Base-by-base conservation (phyloP, 1,140 invertebrate species). In the Cataglyphis hispanica region DNA sequence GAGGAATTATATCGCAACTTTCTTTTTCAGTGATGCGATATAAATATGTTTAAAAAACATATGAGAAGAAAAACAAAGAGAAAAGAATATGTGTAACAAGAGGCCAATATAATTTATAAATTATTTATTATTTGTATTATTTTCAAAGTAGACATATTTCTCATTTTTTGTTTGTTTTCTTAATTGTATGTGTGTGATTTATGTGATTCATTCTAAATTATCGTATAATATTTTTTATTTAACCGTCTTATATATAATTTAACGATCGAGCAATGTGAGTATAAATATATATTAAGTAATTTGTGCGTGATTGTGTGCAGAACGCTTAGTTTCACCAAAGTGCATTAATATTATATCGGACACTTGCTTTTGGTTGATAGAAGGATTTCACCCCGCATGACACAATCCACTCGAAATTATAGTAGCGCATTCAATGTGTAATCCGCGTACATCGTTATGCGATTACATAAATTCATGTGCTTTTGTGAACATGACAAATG, bases 401-500 rank as follows among this genome's bases (percentile, higher is more conserved):
- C 43, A 60, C 78, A 74, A 83, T 83, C 67, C 53, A 83, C 78
- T 83, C 53, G 67, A 74, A 83, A 83, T 83, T 83, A 83, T 74
- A 58, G 53, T 31, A 67, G 37, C 67, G 67, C 40, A 60, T 83
- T 83, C n/a, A 83, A 74, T 69, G 67, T 60, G 78, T 83, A 83
- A 83, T 72, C 78, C 53, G 78, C 67, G 56, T 72, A 60, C 67
- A 83, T 83, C 67, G 78, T 83, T 83, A 83, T 34, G 78, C 78
- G 78, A 83, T 83, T 83, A 83, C 67, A 67, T 83, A 61, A 83
- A 83, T 83, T 83, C 78, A 66, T 83, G 46, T 50, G 78, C 78
- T 83, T 72, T 83, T 72, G 78, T 50, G 27, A 83, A 72, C 66
- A 61, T 83, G 78, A 83, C 53, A 83, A 83, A 74, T 69, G 78